phyloP scores from a whole-genome alignment of 2,113 vertebrate genomes.

The Thymallus thymallus region DNA sequence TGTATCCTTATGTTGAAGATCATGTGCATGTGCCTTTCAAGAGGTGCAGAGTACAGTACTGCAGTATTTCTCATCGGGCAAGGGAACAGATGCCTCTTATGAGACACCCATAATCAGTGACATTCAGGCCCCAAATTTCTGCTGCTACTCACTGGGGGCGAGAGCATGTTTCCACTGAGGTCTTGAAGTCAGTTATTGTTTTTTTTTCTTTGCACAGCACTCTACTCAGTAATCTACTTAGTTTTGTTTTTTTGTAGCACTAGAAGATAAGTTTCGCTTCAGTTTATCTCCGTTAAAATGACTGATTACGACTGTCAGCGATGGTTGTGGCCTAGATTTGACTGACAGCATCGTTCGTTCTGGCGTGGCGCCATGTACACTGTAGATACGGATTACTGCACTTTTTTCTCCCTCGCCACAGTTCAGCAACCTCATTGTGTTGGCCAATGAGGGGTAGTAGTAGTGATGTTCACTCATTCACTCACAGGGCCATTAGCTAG shows the following conservation, averaged over 20 bases:
- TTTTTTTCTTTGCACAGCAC: not conserved
- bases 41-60: too few species aligned
- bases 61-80: not conserved
- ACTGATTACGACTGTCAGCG: slow-evolving; percentile 61
- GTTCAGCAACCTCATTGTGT: slow-evolving; percentile 38
- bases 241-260: too few species aligned
- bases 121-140: not conserved
- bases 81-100: not conserved
- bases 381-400: slow-evolving; percentile 49
- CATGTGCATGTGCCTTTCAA: too few species aligned
- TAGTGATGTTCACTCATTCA: slow-evolving; percentile 28
- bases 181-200: not conserved
- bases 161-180: not conserved
- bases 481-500: slow-evolving; percentile 12
- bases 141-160: not conserved
- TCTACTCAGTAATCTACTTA: too few species aligned
- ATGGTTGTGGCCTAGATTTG: slow-evolving; percentile 63
- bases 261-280: slow-evolving; percentile 47
- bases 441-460: slow-evolving; percentile 29
- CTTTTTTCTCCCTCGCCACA: slow-evolving; percentile 39
- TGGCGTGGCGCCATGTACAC: slow-evolving; percentile 40
- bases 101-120: not conserved
- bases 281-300: slow-evolving; percentile 67
- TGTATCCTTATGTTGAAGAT: too few species aligned
- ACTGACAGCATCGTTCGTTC: slow-evolving; percentile 54